Percentiles rank a stretch among this genome's conserved stretches.
phyloP scores from a whole-genome alignment of 2,797 vertebrate genomes.

The Buphagus erythrorhynchus region DNA sequence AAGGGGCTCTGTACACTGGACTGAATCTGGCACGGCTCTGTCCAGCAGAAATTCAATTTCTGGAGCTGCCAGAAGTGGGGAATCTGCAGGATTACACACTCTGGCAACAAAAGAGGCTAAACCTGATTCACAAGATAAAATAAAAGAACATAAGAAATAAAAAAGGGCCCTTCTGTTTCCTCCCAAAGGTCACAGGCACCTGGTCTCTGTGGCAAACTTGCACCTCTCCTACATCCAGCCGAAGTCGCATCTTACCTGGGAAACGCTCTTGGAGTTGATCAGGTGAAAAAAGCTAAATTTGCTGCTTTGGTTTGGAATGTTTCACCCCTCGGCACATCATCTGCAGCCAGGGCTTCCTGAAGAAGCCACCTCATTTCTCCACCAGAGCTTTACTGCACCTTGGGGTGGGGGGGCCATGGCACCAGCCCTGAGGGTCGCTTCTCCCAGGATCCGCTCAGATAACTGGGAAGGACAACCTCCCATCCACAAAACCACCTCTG shows the following conservation, averaged over 20 bases:
- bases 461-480: neutral
- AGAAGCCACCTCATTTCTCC: neutral
- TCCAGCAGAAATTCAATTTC: neutral
- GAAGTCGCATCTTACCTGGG: fast-evolving
- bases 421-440: fast-evolving
- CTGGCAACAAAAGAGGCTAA: conserved; percentile 14
- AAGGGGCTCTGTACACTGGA: neutral
- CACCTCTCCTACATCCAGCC: neutral
- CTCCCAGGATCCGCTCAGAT: fast-evolving
- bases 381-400: fast-evolving
- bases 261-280: fast-evolving
- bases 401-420: fast-evolving
- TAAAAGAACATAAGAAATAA: neutral
- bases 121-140: neutral
- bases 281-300: neutral
- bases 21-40: neutral
- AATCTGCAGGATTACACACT: neutral
- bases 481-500: neutral
- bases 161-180: neutral
- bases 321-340: neutral
- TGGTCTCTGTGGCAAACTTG: neutral
- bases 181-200: neutral
- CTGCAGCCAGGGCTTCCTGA: neutral
- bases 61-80: neutral
- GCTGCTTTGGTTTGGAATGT: neutral